Base-by-base conservation (phyloP, 2,888 invertebrate species). In the Zeuzera pyrina region DNA sequence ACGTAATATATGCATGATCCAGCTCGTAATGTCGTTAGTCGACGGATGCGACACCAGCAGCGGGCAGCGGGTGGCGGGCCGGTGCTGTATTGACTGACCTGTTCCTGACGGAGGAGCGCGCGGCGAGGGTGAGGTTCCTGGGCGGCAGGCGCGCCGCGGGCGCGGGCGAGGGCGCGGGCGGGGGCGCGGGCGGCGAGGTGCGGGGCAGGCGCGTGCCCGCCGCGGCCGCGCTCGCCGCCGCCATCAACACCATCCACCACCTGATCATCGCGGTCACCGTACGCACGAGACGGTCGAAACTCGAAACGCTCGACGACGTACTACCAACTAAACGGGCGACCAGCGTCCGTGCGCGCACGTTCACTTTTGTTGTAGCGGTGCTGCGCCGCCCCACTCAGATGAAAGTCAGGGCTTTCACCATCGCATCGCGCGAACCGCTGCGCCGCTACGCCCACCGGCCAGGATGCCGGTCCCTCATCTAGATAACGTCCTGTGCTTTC, bases 111-210 rank as follows among this genome's bases (percentile, higher is more conserved):
- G 79, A 69, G 42, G 74, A 64, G 35, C 81, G 64, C 44, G 73
- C 63, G 26, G 83, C 67, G 34, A 81, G 76, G 53, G 81, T 78
- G 49, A 77, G 67, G 48, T 81, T 79, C 63, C 79, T 70, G 41
- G 62, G 73, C 36, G 73, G 76, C 29, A 74, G 72, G 31, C 88
- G 45, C 72, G 69, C 86, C 45, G 88, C 85, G 57, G 88, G 85
- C 44, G 88, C 86, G 45, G 87, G 73, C 36, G 87, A 86, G n/a
- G n/a, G n/a, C 38, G 87, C 64, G 27, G 87, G 74, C 43, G 86
- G 67, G 49, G 87, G 61, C 47, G 62, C 66, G 50, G 69, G 63
- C 54, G 60, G 67, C 46, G 69, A 76, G 52, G 74, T 77, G 43
- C 76, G 68, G 50, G 78, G 76, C 61, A 73, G 53, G 53, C 78